phyloP scores from a whole-genome alignment of 2,113 vertebrate species.

The Gila orcuttii region DNA sequence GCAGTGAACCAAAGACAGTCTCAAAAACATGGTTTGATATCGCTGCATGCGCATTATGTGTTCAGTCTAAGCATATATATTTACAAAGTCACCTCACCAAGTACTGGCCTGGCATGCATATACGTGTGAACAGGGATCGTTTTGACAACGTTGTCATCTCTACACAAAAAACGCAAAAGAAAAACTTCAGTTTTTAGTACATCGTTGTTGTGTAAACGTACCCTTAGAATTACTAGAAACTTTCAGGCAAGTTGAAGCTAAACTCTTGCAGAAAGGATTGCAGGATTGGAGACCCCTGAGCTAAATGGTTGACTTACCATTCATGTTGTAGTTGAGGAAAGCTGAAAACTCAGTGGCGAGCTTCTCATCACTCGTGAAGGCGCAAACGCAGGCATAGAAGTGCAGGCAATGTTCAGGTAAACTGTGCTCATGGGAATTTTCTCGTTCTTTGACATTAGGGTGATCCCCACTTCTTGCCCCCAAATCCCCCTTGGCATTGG shows the following conservation, averaged over 20 bases:
- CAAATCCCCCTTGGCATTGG: background rate
- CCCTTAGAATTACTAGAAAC: too few relatives aligned
- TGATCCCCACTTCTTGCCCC: background rate
- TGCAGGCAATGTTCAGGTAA: slow-evolving; percentile 80
- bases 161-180: too few relatives aligned
- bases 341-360: slow-evolving; percentile 85
- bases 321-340: slow-evolving; percentile 78
- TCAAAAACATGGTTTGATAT: too few relatives aligned
- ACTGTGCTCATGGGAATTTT: background rate
- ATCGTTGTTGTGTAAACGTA: too few relatives aligned
- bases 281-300: background rate
- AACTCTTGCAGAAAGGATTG: background rate
- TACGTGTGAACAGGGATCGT: too few relatives aligned
- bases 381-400: slow-evolving; percentile 91
- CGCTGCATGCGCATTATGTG: too few relatives aligned
- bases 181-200: too few relatives aligned
- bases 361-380: slow-evolving; percentile 87
- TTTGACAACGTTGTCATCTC: too few relatives aligned
- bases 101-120: too few relatives aligned
- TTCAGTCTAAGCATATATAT: too few relatives aligned
- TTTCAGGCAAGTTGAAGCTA: background rate
- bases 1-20: too few relatives aligned
- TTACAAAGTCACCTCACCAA: too few relatives aligned
- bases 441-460: background rate
- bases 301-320: slow-evolving; percentile 68